A percentile compares a stretch with the other conserved stretches of the same genome.
Conservation (phyloP, 2,113 vertebrate species). For the Mesembrinibis cayennensis region DNA sequence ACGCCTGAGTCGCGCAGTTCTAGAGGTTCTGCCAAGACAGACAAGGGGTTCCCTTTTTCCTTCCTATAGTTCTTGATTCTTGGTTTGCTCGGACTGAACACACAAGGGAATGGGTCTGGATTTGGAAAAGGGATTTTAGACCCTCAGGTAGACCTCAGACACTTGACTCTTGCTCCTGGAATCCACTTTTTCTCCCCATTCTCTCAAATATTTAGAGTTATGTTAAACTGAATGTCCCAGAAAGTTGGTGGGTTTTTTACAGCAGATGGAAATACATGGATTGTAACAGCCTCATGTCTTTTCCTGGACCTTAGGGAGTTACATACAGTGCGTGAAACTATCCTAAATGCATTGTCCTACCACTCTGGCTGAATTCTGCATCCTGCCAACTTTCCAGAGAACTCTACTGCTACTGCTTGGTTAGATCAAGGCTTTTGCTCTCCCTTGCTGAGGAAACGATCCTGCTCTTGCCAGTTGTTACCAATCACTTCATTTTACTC, state of each 20-base stretch:
- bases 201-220: neutral
- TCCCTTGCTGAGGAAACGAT: neutral
- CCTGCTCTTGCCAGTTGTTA: neutral
- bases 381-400: neutral
- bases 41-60: neutral
- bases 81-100: neutral
- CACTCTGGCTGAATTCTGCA: neutral
- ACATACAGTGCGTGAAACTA: neutral
- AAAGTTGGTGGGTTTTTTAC: neutral
- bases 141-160: neutral
- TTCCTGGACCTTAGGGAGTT: neutral
- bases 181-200: neutral
- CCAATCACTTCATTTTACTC: neutral
- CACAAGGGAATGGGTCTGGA: neutral
- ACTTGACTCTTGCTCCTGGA: neutral
- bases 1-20: fast-evolving
- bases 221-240: neutral
- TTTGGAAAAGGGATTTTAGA: neutral
- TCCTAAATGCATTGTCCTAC: neutral
- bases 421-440: neutral
- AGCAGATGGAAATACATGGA: neutral
- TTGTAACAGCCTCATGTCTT: neutral
- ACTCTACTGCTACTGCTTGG: neutral
- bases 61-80: neutral
- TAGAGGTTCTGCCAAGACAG: neutral